Evolutionary conservation across 1,140 invertebrate genomes (phyloP), one percentile per base, ranked within the genome.

Genomic region (Drosophila santomea): DNA sequence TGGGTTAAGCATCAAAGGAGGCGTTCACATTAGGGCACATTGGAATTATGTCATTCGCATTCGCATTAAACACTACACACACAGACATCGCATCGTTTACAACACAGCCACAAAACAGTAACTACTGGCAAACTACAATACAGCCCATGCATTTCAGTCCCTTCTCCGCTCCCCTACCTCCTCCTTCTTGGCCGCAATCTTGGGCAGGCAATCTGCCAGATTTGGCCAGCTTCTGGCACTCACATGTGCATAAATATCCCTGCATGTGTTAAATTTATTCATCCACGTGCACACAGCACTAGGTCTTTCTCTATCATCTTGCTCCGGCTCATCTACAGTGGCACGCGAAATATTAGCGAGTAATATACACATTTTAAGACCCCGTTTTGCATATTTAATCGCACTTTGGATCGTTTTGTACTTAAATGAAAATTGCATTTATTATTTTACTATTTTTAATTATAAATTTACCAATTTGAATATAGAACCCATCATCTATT

Each of bases 161-260:
- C 11, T 41, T 12, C 59, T 45, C 55, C 43, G 38, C 35, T 12
- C 35, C 58, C 52, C 38, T 20, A 17, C 20, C 20, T 20, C 20
- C 67, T 43, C n/a, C 14, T 45, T 48, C 61, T 64, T 63, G 3
- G 14, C 58, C 43, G 25, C 45, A 80, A 77, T 84, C 80, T 84
- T 67, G 64, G 66, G 47, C 43, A 76, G 71, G 77, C 77, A 85
- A 84, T 84, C 81, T 77, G 73, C 78, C 81, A 86, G 82, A 85
- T 86, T 81, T 78, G 62, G 38, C 44, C 62, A 69, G 69, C 45
- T 61, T 51, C 54, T 51, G 43, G 51, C 54, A 50, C 32, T 54
- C 39, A 60, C 47, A 36, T 48, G 75, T 58, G 59, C 55, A 44
- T 57, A 54, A 68, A 52, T 69, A 44, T 69, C 43, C 64, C 48